Percentiles rank a stretch among this genome's conserved stretches.
phyloP scores from a whole-genome alignment of 1,140 invertebrate genomes.

The Gryllus bimaculatus region DNA sequence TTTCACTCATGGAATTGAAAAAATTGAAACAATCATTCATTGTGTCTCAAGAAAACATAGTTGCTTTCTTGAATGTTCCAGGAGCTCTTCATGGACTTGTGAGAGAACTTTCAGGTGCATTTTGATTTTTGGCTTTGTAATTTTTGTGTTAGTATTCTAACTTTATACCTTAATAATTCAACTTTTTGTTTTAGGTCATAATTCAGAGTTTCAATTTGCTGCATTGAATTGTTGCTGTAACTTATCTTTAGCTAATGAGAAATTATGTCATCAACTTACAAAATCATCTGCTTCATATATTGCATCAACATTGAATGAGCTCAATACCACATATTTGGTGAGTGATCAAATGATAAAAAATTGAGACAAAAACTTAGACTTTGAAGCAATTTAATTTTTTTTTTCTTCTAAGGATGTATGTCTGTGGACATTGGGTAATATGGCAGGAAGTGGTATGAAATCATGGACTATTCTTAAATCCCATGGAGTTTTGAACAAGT shows the following conservation, averaged over 20 bases:
- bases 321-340: slow-evolving; percentile 34
- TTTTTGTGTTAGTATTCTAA: not conserved
- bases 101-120: slow-evolving; percentile 35
- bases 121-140: slow-evolving; percentile 13
- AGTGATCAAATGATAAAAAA: slow-evolving; percentile 18
- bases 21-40: slow-evolving; percentile 35
- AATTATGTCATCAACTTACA: slow-evolving; percentile 29
- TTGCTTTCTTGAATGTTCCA: slow-evolving; percentile 33
- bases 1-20: slow-evolving; percentile 24
- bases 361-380: not conserved
- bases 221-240: slow-evolving; percentile 39
- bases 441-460: slow-evolving; percentile 30
- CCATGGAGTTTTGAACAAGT: slow-evolving; percentile 32
- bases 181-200: slow-evolving; percentile 31
- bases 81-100: slow-evolving; percentile 37
- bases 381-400: not conserved
- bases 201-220: slow-evolving; percentile 32
- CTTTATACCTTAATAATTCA: not conserved
- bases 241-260: slow-evolving; percentile 33
- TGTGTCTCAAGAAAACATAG: slow-evolving; percentile 31
- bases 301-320: slow-evolving; percentile 32
- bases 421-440: slow-evolving; percentile 37
- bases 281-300: slow-evolving; percentile 36
- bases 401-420: slow-evolving; percentile 33
- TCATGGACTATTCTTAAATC: slow-evolving; percentile 29